Percentiles rank a stretch among this genome's conserved stretches.
phyloP scores from a whole-genome alignment of 1,140 invertebrate species.

The Chelonus insularis region DNA sequence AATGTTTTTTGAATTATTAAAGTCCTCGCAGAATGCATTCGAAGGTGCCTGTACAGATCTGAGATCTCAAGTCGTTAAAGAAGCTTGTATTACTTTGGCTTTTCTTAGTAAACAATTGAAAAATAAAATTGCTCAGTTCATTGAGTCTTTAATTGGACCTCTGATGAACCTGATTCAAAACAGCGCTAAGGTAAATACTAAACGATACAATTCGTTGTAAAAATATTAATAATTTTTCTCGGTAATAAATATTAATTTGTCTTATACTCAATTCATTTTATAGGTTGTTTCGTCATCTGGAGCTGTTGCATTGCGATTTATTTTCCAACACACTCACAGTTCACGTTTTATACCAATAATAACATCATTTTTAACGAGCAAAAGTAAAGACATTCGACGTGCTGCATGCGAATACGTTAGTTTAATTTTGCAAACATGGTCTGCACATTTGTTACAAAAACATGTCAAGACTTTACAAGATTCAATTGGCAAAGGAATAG shows the following conservation, averaged over 20 bases:
- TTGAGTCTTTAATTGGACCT: conserved; percentile 77
- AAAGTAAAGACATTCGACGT: conserved; percentile 89
- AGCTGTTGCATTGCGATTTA: conserved; percentile 83
- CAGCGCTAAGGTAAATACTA: conserved; percentile 79
- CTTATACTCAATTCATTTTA: too few species aligned
- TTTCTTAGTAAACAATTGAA: conserved; percentile 84
- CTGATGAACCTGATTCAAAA: conserved; percentile 93
- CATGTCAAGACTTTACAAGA: conserved; percentile 79
- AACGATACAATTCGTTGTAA: conserved; percentile 22
- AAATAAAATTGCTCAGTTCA: conserved; percentile 83
- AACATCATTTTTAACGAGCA: conserved; percentile 77
- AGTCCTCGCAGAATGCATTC: conserved; percentile 79
- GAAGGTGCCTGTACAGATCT: conserved; percentile 87
- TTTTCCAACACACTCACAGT: conserved; percentile 85
- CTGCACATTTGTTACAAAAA: conserved; percentile 78
- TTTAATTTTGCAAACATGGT: conserved; percentile 84
- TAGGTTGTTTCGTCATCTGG: conserved; percentile 91
- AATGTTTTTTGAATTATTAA: conserved; percentile 80
- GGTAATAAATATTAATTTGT: too few species aligned
- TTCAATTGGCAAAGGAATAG: conserved; percentile 84
- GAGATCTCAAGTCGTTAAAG: conserved; percentile 88
- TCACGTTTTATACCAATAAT: conserved; percentile 85
- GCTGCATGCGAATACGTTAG: conserved; percentile 84
- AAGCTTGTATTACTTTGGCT: conserved; percentile 93
- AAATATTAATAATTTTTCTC: too few species aligned